A percentile compares a stretch with the other conserved stretches of the same genome.
These are phyloP conservation scores for Prosopocoilus inquinatus DNA, from an alignment of 2,888 invertebrate genomes.

Conservation along the genomic window DNA sequence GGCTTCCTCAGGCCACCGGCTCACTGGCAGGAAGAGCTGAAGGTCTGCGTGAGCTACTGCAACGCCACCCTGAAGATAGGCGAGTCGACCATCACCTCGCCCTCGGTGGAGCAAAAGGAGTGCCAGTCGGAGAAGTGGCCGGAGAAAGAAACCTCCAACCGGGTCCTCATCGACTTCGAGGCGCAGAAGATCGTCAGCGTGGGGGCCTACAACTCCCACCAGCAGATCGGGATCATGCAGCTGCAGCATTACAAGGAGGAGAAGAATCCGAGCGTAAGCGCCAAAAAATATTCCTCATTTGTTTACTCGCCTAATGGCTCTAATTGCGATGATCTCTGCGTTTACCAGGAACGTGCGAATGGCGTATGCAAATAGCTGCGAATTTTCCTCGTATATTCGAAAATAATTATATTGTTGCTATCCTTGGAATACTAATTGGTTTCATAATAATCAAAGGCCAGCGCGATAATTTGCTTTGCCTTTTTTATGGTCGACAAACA, in stretches of 20 bases:
- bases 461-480: slow-evolving; percentile 10
- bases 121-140: slow-evolving; percentile 70
- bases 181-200: slow-evolving; percentile 49
- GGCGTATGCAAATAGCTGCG: no score
- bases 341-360: no score
- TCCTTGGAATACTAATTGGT: slow-evolving; percentile 13
- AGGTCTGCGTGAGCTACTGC: slow-evolving; percentile 77
- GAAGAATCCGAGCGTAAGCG: slow-evolving; percentile 61
- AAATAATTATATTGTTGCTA: neutral
- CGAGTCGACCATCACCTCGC: slow-evolving; percentile 58
- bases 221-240: slow-evolving; percentile 79
- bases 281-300: neutral
- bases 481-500: slow-evolving; percentile 8
- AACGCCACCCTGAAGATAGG: slow-evolving; percentile 66
- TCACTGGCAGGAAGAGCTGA: slow-evolving; percentile 72
- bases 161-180: slow-evolving; percentile 51
- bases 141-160: slow-evolving; percentile 34
- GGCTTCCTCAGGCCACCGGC: slow-evolving; percentile 82
- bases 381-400: no score
- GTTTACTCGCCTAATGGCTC: no score
- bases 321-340: no score
- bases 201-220: slow-evolving; percentile 57
- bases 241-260: slow-evolving; percentile 70
- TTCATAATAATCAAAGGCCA: slow-evolving; percentile 13
- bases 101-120: slow-evolving; percentile 61